Evolutionary conservation across 2,888 invertebrate genomes (phyloP).

Genomic region (Nemotelus pantherinus): DNA sequence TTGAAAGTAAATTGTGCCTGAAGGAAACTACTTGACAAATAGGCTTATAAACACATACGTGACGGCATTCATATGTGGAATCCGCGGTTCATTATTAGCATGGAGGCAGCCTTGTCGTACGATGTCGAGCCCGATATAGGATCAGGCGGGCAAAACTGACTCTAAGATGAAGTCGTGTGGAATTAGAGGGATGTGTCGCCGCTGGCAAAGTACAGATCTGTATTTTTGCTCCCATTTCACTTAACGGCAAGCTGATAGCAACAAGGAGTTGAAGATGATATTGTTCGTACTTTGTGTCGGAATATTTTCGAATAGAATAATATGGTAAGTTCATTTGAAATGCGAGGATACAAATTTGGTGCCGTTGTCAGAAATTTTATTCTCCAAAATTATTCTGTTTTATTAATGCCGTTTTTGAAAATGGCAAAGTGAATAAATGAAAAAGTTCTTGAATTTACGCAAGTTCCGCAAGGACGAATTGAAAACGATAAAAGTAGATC

Average conservation of each 20-base stretch:
- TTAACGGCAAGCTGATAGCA: background rate
- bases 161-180: conserved; percentile 18
- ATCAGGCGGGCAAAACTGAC: background rate
- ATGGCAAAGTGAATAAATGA: too few species aligned
- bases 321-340: too few species aligned
- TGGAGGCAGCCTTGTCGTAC: conserved; percentile 22
- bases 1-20: conserved; percentile 42
- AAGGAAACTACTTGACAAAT: conserved; percentile 45
- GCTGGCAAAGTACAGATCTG: background rate
- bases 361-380: too few species aligned
- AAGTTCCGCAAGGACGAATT: too few species aligned
- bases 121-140: background rate
- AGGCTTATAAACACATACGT: conserved; percentile 44
- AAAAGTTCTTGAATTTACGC: too few species aligned
- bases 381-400: too few species aligned
- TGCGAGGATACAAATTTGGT: too few species aligned
- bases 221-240: conserved; percentile 17
- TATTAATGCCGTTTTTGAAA: too few species aligned
- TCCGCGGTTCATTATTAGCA: conserved; percentile 43
- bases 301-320: background rate
- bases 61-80: conserved; percentile 42
- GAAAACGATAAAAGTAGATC: too few species aligned
- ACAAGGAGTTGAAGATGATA: background rate
- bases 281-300: background rate
- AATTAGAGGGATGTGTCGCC: conserved; percentile 11